Conservation (phyloP, 2,797 vertebrate genomes). For the Malurus splendens region DNA sequence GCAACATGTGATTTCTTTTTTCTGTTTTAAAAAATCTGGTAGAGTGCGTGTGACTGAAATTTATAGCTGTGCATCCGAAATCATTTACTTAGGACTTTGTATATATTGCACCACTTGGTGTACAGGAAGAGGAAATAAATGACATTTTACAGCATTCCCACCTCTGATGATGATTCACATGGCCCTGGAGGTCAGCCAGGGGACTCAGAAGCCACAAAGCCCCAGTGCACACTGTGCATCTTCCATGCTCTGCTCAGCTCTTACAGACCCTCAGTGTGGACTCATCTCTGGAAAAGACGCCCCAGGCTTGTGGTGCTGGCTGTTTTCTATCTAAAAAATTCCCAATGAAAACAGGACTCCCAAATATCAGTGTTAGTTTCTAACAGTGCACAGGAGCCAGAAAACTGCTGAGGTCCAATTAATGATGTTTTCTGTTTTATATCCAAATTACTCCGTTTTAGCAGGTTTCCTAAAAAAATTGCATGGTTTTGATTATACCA, state of each 20-base stretch:
- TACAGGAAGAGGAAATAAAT: background rate
- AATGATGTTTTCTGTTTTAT: background rate
- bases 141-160: background rate
- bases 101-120: background rate
- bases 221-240: background rate
- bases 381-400: background rate
- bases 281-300: background rate
- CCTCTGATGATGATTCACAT: background rate
- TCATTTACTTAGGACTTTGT: background rate
- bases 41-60: background rate
- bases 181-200: background rate
- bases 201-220: background rate
- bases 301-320: background rate
- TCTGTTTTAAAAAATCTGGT: background rate
- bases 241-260: background rate
- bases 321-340: background rate
- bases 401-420: background rate
- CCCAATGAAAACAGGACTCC: background rate
- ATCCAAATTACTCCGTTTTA: background rate
- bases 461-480: slow-evolving; percentile 1
- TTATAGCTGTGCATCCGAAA: background rate
- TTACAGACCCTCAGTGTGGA: background rate
- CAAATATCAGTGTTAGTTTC: background rate
- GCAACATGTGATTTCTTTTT: background rate
- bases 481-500: background rate